Evolutionary conservation across 1,140 invertebrate species (phyloP), one percentile per base, ranked within the genome.

Genomic region (Pachyrhynchus sulphureomaculatus): DNA sequence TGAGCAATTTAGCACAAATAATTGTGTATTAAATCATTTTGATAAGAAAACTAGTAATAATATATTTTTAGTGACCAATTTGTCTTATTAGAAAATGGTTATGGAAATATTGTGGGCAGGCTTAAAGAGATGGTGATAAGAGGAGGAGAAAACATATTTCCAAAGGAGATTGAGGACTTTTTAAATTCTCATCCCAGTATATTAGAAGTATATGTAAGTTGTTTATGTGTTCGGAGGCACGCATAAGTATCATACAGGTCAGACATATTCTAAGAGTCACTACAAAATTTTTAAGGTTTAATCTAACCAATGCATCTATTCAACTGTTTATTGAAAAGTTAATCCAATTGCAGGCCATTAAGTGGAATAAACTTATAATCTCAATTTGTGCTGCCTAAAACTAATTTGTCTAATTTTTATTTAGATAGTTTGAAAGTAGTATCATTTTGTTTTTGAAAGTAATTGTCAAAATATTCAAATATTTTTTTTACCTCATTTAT

Each of bases 101-200:
- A 91, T 70, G 86, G 89, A 0, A 74, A 79, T 54, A 86, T 96
- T 47, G 85, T 93, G 32, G 93, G 93, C 0, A 81, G 94, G 39
- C 76, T 89, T 2, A 96, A 95, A 74, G 94, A 96, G 65, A 85
- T 96, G 82, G 87, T 97, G 26, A 95, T 95, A 24, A 80, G 93
- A 55, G 93, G 94, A 36, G 94, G 95, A 20, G 94, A 96, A 77
- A 96, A 96, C 75, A 88, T 96, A 53, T 90, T 86, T 72, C 93
- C 93, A 0, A 86, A 84, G 70, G 93, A 96, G 80, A 84, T 97
- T 51, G 94, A 97, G 79, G 83, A 91, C 58, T 86, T 91, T 60
- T 69, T 95, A 0, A 85, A 87, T 69, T 81, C 81, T 10, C 91
- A 95, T 81, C 89, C 90, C 0, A 76, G 81, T 33, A 79, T 96